Conservation (phyloP, 2,888 invertebrate species). For the Eupeodes luniger region DNA sequence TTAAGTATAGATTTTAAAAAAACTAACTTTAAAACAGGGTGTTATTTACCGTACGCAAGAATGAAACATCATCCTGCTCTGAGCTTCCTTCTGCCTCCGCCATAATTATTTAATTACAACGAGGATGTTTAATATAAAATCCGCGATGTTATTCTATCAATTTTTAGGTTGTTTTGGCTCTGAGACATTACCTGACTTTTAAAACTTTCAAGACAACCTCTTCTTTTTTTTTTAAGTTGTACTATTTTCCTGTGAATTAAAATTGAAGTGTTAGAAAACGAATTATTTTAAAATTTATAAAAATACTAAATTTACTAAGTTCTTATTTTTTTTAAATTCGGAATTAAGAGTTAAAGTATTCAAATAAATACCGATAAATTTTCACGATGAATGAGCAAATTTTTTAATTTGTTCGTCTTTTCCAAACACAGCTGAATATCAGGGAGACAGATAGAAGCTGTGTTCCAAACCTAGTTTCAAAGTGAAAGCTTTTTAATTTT, state of each 20-base stretch:
- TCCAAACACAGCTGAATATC: too few relatives aligned
- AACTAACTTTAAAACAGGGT: background rate
- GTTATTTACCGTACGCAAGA: constrained; percentile 97
- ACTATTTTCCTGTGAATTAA: constrained; percentile 26
- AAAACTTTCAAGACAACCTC: constrained; percentile 39
- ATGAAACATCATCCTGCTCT: constrained; percentile 99
- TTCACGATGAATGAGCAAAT: too few relatives aligned
- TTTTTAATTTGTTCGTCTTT: too few relatives aligned
- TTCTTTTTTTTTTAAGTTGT: constrained; percentile 7
- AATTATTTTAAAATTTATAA: too few relatives aligned
- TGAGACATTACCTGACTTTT: constrained; percentile 59
- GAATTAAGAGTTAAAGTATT: too few relatives aligned
- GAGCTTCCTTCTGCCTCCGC: constrained; percentile 97
- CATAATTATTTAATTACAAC: constrained; percentile 85
- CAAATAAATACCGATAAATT: too few relatives aligned
- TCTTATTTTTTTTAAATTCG: too few relatives aligned
- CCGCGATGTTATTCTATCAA: constrained; percentile 43
- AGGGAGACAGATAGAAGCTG: too few relatives aligned
- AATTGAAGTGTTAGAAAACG: too few relatives aligned
- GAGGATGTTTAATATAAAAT: constrained; percentile 41
- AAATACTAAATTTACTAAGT: too few relatives aligned
- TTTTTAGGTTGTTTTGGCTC: constrained; percentile 34
- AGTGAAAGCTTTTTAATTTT: too few relatives aligned
- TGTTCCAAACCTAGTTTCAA: too few relatives aligned
- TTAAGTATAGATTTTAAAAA: background rate